Conservation (phyloP, 2,113 vertebrate species). For the Macrotis lagotis region DNA sequence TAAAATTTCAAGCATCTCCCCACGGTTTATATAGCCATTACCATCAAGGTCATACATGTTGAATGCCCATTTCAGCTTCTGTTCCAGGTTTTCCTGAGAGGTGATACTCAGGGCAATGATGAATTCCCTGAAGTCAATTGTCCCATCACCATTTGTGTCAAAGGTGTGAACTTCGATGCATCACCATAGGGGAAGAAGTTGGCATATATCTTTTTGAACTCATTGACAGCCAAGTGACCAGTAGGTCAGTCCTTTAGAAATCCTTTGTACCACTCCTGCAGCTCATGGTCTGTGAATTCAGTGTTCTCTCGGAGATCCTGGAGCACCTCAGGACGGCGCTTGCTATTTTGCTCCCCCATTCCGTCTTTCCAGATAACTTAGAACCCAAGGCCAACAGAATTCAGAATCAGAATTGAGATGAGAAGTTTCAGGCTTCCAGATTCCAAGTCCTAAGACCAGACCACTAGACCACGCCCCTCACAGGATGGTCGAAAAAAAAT, state of each 20-base stretch:
- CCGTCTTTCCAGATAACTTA: conserved; percentile 40
- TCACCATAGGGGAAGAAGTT: conserved; percentile 91
- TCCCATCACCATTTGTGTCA: conserved; percentile 88
- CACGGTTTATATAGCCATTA: conserved; percentile 89
- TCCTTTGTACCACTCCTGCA: conserved; percentile 94
- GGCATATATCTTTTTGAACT: conserved; percentile 93
- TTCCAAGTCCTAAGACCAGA: fast-evolving
- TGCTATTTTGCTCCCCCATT: conserved; percentile 95
- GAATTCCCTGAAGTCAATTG: conserved; percentile 91
- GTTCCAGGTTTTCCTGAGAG: conserved; percentile 88
- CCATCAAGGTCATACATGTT: conserved; percentile 91
- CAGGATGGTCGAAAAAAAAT: not conserved
- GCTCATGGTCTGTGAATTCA: conserved; percentile 91
- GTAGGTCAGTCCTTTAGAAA: conserved; percentile 93
- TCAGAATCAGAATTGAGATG: not conserved
- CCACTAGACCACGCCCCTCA: conserved; percentile 68
- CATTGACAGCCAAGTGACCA: conserved; percentile 90
- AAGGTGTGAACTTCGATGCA: conserved; percentile 90
- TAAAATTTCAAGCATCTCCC: conserved; percentile 91
- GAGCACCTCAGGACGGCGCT: conserved; percentile 90
- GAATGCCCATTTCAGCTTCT: conserved; percentile 90
- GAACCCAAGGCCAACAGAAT: conserved; percentile 58
- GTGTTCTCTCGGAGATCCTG: conserved; percentile 93
- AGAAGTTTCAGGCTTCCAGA: not conserved
- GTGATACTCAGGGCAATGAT: conserved; percentile 90